These are phyloP conservation scores for Gobius niger DNA, from an alignment of 2,113 vertebrate species.

Conservation along the genomic window DNA sequence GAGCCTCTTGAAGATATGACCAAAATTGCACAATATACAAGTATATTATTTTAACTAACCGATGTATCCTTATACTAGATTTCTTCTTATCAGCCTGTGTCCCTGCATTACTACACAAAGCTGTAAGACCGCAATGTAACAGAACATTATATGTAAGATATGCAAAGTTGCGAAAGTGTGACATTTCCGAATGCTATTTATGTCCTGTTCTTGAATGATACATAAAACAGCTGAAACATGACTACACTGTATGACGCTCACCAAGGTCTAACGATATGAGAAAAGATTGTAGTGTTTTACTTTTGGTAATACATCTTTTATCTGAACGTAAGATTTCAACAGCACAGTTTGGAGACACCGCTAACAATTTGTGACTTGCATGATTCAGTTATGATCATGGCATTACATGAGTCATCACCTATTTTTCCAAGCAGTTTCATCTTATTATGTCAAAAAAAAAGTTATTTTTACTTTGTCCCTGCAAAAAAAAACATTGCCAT, in stretches of 20 bases:
- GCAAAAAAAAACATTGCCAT: conserved; percentile 32
- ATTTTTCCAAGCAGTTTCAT: conserved; percentile 23
- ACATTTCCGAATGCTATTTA: neutral
- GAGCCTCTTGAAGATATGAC: too few species aligned
- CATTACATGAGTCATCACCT: conserved; percentile 20
- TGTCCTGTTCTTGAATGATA: neutral
- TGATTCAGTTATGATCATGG: conserved; percentile 35
- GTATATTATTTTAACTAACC: too few species aligned
- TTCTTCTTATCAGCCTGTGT: too few species aligned
- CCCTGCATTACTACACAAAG: too few species aligned
- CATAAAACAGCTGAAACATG: neutral
- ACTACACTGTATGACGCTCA: conserved; percentile 34
- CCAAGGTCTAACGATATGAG: neutral
- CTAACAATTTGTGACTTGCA: conserved; percentile 49
- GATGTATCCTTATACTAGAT: too few species aligned
- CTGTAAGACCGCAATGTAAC: neutral
- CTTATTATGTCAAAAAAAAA: conserved; percentile 63
- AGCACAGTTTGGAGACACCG: conserved; percentile 73
- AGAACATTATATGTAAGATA: neutral
- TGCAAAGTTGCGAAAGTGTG: neutral
- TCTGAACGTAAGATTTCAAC: conserved; percentile 54
- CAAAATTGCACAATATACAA: too few species aligned
- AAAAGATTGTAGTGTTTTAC: neutral
- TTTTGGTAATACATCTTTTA: conserved; percentile 24
- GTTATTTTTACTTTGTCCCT: conserved; percentile 46